Percentiles rank a stretch among this genome's conserved stretches.
Evolutionary conservation across 1,140 invertebrate species (phyloP).

Genomic region (Tetramorium alpestre): DNA sequence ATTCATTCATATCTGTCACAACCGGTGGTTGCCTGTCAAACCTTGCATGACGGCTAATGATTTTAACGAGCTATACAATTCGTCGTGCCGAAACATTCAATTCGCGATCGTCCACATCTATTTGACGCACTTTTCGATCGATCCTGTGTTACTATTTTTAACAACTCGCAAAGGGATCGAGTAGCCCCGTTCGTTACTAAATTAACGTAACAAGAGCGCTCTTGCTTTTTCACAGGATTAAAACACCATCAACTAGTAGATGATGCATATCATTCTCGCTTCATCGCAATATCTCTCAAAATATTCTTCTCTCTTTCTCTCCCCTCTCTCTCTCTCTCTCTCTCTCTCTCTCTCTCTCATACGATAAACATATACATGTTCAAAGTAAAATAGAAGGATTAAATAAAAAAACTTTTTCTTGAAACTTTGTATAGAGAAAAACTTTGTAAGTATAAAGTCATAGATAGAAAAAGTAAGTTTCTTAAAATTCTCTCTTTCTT

Average conservation of each 20-base stretch:
- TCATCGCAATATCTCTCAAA: not conserved
- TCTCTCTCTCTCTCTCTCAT: not conserved
- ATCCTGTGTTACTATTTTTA: constrained; percentile 29
- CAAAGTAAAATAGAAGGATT: not conserved
- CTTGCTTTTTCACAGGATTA: constrained; percentile 5
- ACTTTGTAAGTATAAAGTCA: not conserved
- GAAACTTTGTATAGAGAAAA: not conserved
- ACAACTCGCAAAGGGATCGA: not conserved
- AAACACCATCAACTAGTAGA: not conserved
- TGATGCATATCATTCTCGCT: not conserved
- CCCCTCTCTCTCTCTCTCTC: not conserved
- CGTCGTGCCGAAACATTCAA: constrained; percentile 5
- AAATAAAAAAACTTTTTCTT: not conserved
- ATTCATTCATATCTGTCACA: constrained; percentile 42
- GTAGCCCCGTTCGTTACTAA: constrained; percentile 26
- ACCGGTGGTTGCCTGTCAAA: constrained; percentile 27
- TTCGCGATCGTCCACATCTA: constrained; percentile 12
- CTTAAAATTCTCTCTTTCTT: not conserved
- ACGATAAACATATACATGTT: not conserved
- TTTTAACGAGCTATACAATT: constrained; percentile 47
- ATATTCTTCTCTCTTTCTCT: not conserved
- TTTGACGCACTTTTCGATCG: constrained; percentile 43
- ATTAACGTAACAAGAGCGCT: constrained; percentile 35
- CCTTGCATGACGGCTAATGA: constrained; percentile 2
- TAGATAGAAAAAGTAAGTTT: not conserved